phyloP scores from a whole-genome alignment of 1,140 invertebrate species.

The Lepidurus apus region DNA sequence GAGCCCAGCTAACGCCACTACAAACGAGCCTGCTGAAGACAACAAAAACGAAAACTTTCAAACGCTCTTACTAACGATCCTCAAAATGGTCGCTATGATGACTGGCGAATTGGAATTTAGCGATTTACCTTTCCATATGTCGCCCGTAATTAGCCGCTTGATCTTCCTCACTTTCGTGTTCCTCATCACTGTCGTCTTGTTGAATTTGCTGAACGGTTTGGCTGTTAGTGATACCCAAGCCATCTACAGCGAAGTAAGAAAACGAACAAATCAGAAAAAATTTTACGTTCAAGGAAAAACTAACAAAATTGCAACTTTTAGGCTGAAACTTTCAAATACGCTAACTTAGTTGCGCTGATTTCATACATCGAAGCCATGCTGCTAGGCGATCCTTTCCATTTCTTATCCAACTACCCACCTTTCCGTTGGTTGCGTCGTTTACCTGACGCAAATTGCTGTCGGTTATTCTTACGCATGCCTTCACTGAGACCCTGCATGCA shows the following conservation, averaged over 20 bases:
- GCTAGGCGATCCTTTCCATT: slow-evolving; percentile 45
- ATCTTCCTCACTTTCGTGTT: slow-evolving; percentile 73
- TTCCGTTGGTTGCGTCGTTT: slow-evolving; percentile 26
- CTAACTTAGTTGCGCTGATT: slow-evolving; percentile 61
- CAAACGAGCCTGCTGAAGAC: neutral
- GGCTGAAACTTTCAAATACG: slow-evolving; percentile 66
- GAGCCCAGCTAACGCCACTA: neutral
- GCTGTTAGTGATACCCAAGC: slow-evolving; percentile 71
- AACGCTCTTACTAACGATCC: slow-evolving; percentile 58
- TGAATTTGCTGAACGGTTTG: slow-evolving; percentile 72
- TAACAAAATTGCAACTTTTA: slow-evolving; percentile 40
- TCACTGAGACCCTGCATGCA: slow-evolving; percentile 24
- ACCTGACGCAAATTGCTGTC: slow-evolving; percentile 26
- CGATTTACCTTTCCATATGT: slow-evolving; percentile 63
- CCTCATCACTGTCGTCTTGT: slow-evolving; percentile 68
- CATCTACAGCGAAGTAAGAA: slow-evolving; percentile 53
- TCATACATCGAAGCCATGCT: slow-evolving; percentile 65
- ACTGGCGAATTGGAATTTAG: slow-evolving; percentile 74
- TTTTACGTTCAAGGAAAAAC: neutral
- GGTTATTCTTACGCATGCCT: slow-evolving; percentile 14
- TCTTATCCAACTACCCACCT: slow-evolving; percentile 27
- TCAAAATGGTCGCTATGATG: slow-evolving; percentile 76
- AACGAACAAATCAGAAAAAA: no score
- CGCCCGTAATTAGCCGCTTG: slow-evolving; percentile 60
- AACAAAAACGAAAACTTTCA: slow-evolving; percentile 52